These are phyloP conservation scores for Notolabrus celidotus DNA, from an alignment of 2,797 vertebrate genomes.

Conservation along the genomic window DNA sequence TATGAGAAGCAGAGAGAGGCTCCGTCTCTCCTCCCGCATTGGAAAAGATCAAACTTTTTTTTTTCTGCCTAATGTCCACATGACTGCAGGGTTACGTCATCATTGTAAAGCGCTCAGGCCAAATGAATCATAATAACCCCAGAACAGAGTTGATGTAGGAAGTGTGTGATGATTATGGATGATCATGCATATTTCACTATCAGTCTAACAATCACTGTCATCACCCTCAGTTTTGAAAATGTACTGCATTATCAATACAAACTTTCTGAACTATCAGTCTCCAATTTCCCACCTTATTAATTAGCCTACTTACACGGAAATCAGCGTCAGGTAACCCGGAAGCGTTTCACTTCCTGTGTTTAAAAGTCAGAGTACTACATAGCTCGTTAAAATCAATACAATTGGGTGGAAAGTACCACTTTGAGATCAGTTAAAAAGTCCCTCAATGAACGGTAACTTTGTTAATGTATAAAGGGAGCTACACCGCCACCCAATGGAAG, in stretches of 20 bases:
- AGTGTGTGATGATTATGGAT: too few relatives aligned
- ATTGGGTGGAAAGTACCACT: neutral
- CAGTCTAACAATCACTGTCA: too few relatives aligned
- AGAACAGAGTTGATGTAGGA: constrained; percentile 26
- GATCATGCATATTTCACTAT: too few relatives aligned
- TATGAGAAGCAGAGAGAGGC: neutral
- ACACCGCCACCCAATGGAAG: constrained; percentile 61
- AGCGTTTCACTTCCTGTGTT: too few relatives aligned
- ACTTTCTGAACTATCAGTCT: too few relatives aligned
- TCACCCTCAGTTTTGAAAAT: neutral
- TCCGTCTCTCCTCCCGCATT: constrained; percentile 30
- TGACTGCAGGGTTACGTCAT: constrained; percentile 83
- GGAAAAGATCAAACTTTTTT: constrained; percentile 58
- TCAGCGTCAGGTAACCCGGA: too few relatives aligned
- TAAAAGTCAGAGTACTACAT: too few relatives aligned
- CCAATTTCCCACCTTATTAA: too few relatives aligned
- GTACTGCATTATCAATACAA: too few relatives aligned
- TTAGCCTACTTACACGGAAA: too few relatives aligned
- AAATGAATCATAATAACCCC: neutral
- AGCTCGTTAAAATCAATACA: too few relatives aligned
- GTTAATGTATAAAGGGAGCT: constrained; percentile 19
- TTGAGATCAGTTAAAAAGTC: neutral
- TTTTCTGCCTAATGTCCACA: constrained; percentile 48
- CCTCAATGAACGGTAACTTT: neutral
- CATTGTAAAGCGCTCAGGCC: constrained; percentile 30